These are phyloP conservation scores for Plagodis pulveraria DNA, from an alignment of 2,888 invertebrate species.

Conservation along the genomic window DNA sequence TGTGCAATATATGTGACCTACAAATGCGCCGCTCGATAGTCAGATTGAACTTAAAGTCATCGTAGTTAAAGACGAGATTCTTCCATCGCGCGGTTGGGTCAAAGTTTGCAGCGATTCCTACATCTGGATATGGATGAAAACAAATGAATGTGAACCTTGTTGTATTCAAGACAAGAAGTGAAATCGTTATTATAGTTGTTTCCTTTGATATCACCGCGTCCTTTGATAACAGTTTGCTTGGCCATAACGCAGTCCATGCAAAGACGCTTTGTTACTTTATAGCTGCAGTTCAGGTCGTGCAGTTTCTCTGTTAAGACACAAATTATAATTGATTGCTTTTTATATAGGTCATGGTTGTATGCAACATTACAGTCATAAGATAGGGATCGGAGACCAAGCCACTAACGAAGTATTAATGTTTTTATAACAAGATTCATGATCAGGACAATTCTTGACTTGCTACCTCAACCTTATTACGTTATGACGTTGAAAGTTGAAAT, in stretches of 20 bases:
- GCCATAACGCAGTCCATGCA: slow-evolving; percentile 29
- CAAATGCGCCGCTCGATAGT: slow-evolving; percentile 53
- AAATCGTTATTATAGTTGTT: slow-evolving; percentile 52
- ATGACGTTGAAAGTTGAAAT: slow-evolving; percentile 21
- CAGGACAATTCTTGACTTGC: slow-evolving; percentile 31
- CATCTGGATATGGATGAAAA: slow-evolving; percentile 53
- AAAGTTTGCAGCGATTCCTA: slow-evolving; percentile 67
- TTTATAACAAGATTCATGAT: slow-evolving; percentile 39
- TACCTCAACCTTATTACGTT: slow-evolving; percentile 34
- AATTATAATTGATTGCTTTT: slow-evolving; percentile 66
- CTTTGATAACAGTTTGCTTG: slow-evolving; percentile 63
- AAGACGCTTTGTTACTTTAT: slow-evolving; percentile 50
- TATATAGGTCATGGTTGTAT: slow-evolving; percentile 68
- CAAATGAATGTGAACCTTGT: slow-evolving; percentile 63
- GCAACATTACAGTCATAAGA: slow-evolving; percentile 53
- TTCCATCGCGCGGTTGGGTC: slow-evolving; percentile 57
- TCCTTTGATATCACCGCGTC: slow-evolving; percentile 71
- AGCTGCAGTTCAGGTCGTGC: slow-evolving; percentile 60
- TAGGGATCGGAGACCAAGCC: slow-evolving; percentile 60
- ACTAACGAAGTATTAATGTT: slow-evolving; percentile 36
- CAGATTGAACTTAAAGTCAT: slow-evolving; percentile 57
- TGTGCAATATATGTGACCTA: slow-evolving; percentile 73
- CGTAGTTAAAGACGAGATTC: slow-evolving; percentile 60
- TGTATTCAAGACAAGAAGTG: slow-evolving; percentile 52
- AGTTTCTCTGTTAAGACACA: slow-evolving; percentile 63